A percentile compares a stretch with the other conserved stretches of the same genome.
Evolutionary conservation across 2,113 vertebrate species (phyloP).

Genomic region (Corythoichthys intestinalis): DNA sequence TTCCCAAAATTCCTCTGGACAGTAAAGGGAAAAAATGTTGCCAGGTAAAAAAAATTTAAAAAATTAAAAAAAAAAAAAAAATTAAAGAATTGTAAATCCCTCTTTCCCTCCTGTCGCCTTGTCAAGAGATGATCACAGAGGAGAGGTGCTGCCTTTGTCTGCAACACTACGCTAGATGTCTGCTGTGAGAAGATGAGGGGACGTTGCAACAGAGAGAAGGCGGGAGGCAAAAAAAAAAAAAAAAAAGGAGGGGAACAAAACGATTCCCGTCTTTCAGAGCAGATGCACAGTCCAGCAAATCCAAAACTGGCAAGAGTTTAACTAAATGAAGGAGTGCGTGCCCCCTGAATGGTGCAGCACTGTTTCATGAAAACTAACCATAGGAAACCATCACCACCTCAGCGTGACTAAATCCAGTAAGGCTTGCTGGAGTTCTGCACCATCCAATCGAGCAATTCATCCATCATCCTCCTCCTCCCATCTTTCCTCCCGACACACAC

Average conservation of each 20-base stretch:
- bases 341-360: constrained; percentile 11
- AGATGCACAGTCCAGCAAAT: constrained; percentile 26
- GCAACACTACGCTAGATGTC: constrained; percentile 60
- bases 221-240: constrained; percentile 19
- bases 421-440: constrained; percentile 30
- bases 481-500: constrained; percentile 15
- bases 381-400: constrained; percentile 6
- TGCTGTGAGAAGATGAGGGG: constrained; percentile 55
- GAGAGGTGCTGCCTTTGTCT: constrained; percentile 58
- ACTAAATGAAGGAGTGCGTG: constrained; percentile 32
- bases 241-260: constrained; percentile 1
- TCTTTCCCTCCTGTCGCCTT: constrained; percentile 1
- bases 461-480: constrained; percentile 34
- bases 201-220: constrained; percentile 40
- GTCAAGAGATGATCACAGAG: constrained; percentile 30
- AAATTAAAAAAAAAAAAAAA: constrained; percentile 17
- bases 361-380: constrained; percentile 12
- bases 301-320: constrained; percentile 32
- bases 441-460: constrained; percentile 42
- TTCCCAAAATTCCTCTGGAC: constrained; percentile 17
- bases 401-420: constrained; percentile 35
- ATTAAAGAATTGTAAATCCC: background rate
- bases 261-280: constrained; percentile 3
- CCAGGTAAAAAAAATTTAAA: constrained; percentile 7
- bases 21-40: constrained; percentile 3